These are phyloP conservation scores for Chalcis sispes DNA, from an alignment of 2,888 invertebrate species.

Conservation along the genomic window DNA sequence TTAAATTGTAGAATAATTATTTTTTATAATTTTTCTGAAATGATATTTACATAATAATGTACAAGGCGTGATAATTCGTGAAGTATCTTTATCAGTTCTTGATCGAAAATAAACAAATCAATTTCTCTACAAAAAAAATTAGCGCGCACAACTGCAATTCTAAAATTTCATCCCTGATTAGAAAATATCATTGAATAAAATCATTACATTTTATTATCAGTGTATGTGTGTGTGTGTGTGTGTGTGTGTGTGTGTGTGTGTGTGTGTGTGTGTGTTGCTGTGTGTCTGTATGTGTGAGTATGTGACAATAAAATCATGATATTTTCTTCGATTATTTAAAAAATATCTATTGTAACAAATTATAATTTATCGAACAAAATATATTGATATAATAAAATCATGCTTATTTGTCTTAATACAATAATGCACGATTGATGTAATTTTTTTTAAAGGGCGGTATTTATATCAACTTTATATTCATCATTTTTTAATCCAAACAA, in stretches of 20 bases:
- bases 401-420: slow-evolving; percentile 8
- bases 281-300: too few species aligned
- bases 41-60: slow-evolving; percentile 24
- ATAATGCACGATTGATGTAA: slow-evolving; percentile 32
- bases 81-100: slow-evolving; percentile 48
- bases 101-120: slow-evolving; percentile 40
- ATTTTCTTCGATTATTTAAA: slow-evolving; percentile 14
- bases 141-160: slow-evolving; percentile 21
- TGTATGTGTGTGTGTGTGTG: too few species aligned
- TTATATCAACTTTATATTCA: too few species aligned
- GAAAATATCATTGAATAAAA: slow-evolving; percentile 16
- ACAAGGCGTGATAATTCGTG: slow-evolving; percentile 19
- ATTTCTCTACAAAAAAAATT: slow-evolving; percentile 29
- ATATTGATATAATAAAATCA: slow-evolving; percentile 18
- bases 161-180: slow-evolving; percentile 40
- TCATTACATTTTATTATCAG: neutral
- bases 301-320: too few species aligned
- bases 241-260: too few species aligned
- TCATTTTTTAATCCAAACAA: too few species aligned
- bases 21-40: slow-evolving; percentile 12
- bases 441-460: slow-evolving; percentile 7
- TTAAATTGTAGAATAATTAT: slow-evolving; percentile 27
- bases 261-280: too few species aligned
- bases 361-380: slow-evolving; percentile 27
- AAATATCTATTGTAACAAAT: slow-evolving; percentile 14